These are phyloP conservation scores for Tachina fera DNA, from an alignment of 2,888 invertebrate species.

Conservation along the genomic window DNA sequence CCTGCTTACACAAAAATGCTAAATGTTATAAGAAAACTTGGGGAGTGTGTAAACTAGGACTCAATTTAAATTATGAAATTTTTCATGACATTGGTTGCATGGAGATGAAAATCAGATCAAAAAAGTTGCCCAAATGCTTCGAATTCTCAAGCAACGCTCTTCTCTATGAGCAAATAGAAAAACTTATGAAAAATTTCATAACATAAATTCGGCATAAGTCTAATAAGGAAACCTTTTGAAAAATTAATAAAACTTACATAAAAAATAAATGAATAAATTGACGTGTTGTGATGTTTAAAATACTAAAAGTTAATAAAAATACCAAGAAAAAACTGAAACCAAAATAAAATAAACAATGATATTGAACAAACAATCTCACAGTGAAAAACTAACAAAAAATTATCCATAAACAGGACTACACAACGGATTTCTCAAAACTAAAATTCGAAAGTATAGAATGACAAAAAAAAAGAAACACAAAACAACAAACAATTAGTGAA, in stretches of 20 bases:
- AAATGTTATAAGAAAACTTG: too few species aligned
- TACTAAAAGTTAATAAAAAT: conserved; percentile 58
- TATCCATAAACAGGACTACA: background rate
- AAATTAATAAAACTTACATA: conserved; percentile 70
- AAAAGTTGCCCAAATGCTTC: too few species aligned
- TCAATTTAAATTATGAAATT: too few species aligned
- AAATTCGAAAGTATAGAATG: conserved; percentile 21
- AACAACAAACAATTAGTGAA: conserved; percentile 45
- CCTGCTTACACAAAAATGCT: too few species aligned
- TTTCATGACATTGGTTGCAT: too few species aligned
- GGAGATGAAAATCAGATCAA: too few species aligned
- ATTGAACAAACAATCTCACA: conserved; percentile 49
- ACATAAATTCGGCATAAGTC: too few species aligned
- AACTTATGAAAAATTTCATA: too few species aligned
- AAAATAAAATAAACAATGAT: conserved; percentile 66
- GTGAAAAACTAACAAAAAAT: conserved; percentile 41
- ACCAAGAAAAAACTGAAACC: conserved; percentile 66
- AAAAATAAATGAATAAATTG: conserved; percentile 57
- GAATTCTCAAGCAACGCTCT: too few species aligned
- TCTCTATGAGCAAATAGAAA: too few species aligned
- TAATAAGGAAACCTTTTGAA: conserved; percentile 49
- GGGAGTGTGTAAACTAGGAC: too few species aligned
- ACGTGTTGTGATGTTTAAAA: conserved; percentile 74
- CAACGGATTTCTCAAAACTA: conserved; percentile 5
- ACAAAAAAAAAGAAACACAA: conserved; percentile 46